Percentiles rank a stretch among this genome's conserved stretches.
Conservation (phyloP, 2,888 invertebrate species). For the Augiades crinisus region DNA sequence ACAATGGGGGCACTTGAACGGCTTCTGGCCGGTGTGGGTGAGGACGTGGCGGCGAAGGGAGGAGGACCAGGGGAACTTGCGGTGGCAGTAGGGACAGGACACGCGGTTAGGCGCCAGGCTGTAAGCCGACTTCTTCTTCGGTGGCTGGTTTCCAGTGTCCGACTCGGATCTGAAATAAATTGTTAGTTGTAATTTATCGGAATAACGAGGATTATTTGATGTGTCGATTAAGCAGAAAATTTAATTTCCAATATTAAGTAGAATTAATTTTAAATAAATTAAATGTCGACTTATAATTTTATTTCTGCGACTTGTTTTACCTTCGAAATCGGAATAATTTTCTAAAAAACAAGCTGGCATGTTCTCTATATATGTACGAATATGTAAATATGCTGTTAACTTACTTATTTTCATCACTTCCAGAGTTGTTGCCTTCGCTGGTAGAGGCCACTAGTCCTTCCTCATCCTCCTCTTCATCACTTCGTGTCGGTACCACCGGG, state of each 20-base stretch:
- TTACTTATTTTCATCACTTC: conserved; percentile 90
- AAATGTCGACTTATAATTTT: too few relatives aligned
- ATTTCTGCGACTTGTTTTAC: too few relatives aligned
- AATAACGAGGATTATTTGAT: background rate
- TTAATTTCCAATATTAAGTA: too few relatives aligned
- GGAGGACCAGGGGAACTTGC: conserved; percentile 98
- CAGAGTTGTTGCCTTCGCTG: conserved; percentile 91
- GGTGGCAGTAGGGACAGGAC: conserved; percentile 94
- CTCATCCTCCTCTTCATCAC: conserved; percentile 86
- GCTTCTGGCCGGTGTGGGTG: conserved; percentile 98
- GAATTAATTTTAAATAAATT: too few relatives aligned
- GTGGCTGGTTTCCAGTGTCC: conserved; percentile 78
- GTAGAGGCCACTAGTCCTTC: conserved; percentile 90
- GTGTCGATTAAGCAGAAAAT: too few relatives aligned
- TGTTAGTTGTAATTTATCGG: background rate
- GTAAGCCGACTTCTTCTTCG: conserved; percentile 96
- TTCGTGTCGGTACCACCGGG: conserved; percentile 81
- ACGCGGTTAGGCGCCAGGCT: conserved; percentile 97
- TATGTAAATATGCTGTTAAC: conserved; percentile 40
- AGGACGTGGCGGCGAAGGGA: conserved; percentile 96
- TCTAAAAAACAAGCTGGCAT: too few relatives aligned
- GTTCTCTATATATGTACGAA: too few relatives aligned
- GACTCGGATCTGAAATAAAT: conserved; percentile 83
- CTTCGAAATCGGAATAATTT: too few relatives aligned
- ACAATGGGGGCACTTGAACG: conserved; percentile 97